Percentiles rank a stretch among this genome's conserved stretches.
These are phyloP conservation scores for Mohoua ochrocephala DNA, from an alignment of 2,113 vertebrate species.

Conservation along the genomic window DNA sequence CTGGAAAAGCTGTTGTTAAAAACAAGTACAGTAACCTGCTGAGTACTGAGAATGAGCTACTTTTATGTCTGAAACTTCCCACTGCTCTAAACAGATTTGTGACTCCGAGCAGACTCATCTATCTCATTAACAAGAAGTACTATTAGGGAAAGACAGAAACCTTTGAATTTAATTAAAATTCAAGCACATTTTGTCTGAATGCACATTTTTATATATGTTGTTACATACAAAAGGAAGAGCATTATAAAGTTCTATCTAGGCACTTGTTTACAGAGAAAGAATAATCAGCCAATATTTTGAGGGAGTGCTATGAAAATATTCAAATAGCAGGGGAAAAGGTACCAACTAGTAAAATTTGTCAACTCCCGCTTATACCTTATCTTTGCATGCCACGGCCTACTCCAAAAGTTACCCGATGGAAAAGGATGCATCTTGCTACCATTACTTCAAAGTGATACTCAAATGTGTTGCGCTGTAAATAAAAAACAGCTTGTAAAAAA, in stretches of 20 bases:
- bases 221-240: background rate
- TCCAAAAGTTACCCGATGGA: background rate
- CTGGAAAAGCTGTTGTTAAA: conserved; percentile 19
- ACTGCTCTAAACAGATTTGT: conserved; percentile 47
- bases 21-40: conserved; percentile 41
- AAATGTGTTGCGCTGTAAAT: background rate
- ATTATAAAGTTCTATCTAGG: background rate
- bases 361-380: background rate
- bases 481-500: too few relatives aligned
- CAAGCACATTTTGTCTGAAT: conserved; percentile 2
- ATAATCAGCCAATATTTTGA: background rate
- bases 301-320: background rate
- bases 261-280: background rate
- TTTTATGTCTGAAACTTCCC: conserved; percentile 51
- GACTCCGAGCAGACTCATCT: conserved; percentile 36
- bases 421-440: background rate
- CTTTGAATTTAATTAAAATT: conserved; percentile 52
- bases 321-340: background rate
- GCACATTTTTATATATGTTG: background rate
- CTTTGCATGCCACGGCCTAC: background rate
- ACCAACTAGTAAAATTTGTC: background rate
- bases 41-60: conserved; percentile 44
- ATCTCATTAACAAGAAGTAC: conserved; percentile 52
- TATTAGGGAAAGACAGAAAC: conserved; percentile 5
- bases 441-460: background rate